phyloP scores from a whole-genome alignment of 2,888 invertebrate species.

The Acrobasis repandana region DNA sequence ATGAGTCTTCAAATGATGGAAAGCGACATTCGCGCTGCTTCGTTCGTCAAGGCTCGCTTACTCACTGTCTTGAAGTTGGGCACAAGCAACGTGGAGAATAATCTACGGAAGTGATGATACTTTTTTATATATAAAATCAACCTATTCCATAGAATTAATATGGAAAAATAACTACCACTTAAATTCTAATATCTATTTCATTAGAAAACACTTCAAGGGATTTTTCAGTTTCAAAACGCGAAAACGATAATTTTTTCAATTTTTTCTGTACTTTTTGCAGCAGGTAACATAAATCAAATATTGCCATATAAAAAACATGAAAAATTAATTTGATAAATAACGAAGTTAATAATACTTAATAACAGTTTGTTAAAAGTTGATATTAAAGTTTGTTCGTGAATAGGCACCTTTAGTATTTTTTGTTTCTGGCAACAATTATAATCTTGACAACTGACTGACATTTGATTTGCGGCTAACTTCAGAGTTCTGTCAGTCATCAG shows the following conservation, averaged over 20 bases:
- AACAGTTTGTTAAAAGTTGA: no score
- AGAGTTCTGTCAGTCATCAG: conserved; percentile 35
- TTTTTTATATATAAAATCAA: conserved; percentile 28
- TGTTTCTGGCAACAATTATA: conserved; percentile 32
- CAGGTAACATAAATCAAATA: conserved; percentile 3
- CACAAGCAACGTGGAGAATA: conserved; percentile 65
- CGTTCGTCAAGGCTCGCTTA: conserved; percentile 76
- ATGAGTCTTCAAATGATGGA: conserved; percentile 69
- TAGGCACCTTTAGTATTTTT: conserved; percentile 26
- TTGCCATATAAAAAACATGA: not conserved
- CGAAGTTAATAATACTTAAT: no score
- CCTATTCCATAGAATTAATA: not conserved
- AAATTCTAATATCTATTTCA: not conserved
- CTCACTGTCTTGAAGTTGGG: conserved; percentile 80
- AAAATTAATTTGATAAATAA: no score
- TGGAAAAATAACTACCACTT: not conserved
- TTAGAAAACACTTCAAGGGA: not conserved
- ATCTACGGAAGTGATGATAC: conserved; percentile 53
- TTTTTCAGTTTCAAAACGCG: conserved; percentile 2
- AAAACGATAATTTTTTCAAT: not conserved
- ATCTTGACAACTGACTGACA: conserved; percentile 34
- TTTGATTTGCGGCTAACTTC: conserved; percentile 46
- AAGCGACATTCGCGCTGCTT: conserved; percentile 79
- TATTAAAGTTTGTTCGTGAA: not conserved
- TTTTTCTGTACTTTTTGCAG: conserved; percentile 12